Percentiles rank a stretch among this genome's conserved stretches.
Conservation (phyloP, 2,113 vertebrate genomes). For the Megaleporinus macrocephalus region DNA sequence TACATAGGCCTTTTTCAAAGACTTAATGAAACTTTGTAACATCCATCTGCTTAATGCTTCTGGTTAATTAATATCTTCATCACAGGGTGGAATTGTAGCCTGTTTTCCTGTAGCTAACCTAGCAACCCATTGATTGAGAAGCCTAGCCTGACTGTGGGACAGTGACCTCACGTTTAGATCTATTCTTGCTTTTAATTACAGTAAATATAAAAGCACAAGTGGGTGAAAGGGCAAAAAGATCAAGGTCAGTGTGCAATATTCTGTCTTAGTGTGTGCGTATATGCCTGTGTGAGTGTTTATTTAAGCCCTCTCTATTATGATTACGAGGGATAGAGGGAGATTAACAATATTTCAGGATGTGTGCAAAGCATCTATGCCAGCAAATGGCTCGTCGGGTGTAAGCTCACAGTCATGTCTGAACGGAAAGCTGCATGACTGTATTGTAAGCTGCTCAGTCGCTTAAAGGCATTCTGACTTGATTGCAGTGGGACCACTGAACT, state of each 20-base stretch:
- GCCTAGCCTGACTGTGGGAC: background rate
- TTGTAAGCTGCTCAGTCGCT: background rate
- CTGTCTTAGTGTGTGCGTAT: background rate
- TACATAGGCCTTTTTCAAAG: background rate
- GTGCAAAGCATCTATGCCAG: background rate
- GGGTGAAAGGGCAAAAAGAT: slow-evolving; percentile 44
- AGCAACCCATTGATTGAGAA: background rate
- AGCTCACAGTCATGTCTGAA: background rate
- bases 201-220: slow-evolving; percentile 3
- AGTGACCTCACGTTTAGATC: slow-evolving; percentile 4
- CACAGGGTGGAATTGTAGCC: background rate
- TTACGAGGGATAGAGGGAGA: slow-evolving; percentile 6
- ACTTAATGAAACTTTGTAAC: slow-evolving; percentile 7
- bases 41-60: background rate
- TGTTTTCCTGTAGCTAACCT: background rate
- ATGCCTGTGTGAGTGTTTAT: slow-evolving; percentile 1
- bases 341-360: slow-evolving; percentile 6
- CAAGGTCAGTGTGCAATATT: slow-evolving; percentile 26
- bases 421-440: background rate
- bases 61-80: slow-evolving; percentile 8
- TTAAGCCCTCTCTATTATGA: slow-evolving; percentile 8
- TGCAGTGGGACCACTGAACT: background rate
- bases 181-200: slow-evolving; percentile 16
- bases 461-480: slow-evolving; percentile 12
- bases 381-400: background rate